Evolutionary conservation across 2,113 vertebrate species (phyloP).

Genomic region (Amblyornis subalaris): DNA sequence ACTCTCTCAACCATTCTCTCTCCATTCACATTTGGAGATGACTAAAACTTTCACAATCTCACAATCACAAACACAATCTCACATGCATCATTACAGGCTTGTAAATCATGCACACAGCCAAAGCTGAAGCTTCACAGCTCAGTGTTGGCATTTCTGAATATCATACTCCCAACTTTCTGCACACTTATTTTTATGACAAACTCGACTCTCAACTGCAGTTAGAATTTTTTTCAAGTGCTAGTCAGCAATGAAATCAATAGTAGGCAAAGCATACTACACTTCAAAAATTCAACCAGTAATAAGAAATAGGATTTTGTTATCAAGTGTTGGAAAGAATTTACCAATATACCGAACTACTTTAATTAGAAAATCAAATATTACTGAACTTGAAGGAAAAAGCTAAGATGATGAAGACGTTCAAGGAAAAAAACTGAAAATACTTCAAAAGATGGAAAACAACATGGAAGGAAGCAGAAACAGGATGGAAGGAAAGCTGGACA

Average conservation of each 20-base stretch:
- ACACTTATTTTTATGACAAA: not conserved
- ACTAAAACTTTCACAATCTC: not conserved
- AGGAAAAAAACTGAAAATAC: not conserved
- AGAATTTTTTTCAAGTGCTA: not conserved
- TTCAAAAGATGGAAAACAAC: not conserved
- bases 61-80: not conserved
- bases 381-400: not conserved
- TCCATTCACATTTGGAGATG: not conserved
- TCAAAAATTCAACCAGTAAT: not conserved
- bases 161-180: not conserved
- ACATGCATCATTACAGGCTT: not conserved
- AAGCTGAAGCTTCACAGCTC: slow-evolving; percentile 7
- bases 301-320: not conserved
- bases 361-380: not conserved
- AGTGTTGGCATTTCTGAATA: not conserved
- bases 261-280: not conserved
- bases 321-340: not conserved
- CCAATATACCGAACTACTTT: not conserved
- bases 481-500: not conserved
- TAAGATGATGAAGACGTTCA: not conserved
- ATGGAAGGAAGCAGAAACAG: not conserved
- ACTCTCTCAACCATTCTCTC: not conserved
- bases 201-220: not conserved
- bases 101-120: not conserved
- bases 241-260: slow-evolving; percentile 2